Evolutionary conservation across 2,888 invertebrate genomes (phyloP), one percentile per base, ranked within the genome.

Genomic region (Odontomyia ornata): DNA sequence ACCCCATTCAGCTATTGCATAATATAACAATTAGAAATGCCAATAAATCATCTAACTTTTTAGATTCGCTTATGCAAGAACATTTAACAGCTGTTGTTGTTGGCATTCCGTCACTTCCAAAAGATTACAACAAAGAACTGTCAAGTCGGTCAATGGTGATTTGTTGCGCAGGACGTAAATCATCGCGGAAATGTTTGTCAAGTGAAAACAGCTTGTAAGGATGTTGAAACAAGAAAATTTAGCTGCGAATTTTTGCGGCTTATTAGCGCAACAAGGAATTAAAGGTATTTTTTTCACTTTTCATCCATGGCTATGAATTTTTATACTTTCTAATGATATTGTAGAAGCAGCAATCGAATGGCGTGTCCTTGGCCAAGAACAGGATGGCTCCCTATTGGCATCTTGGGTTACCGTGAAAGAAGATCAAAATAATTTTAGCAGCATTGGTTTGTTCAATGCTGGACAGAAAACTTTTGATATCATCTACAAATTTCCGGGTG

Each of bases 351-450:
- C 92, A 0, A 90, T 91, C 80, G 93, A 94, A 88, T 94, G 94
- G 93, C 91, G 93, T 77, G 88, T 95, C 76, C 86, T 95, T 80
- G 94, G 95, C 0, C 94, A 95, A 85, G 95, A 95, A 83, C 92
- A 92, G 84, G 92, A 94, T 84, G 93, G 93, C 1, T 90, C 90
- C 0, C 88, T 94, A 82, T 84, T 95, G 30, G 88, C 94, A 43
- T 90, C 92, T 28, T 95, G 94, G 93, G 86, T 88, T 79, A 85
- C 86, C 64, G 72, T 87, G 67, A 87, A 88, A 57, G 30, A 81
- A n/a, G 82, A 81, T 28, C 86, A 87, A 47, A 86, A 86, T 77
- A 81, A 83, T 2, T 81, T 83, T 0, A 82, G 84, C 79, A 86
- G 86, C 1, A 89, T 93, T 79, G 93, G 93, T 0, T 86, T 90